Evolutionary conservation across 1,140 invertebrate species (phyloP).

Genomic region (Agrilus planipennis): DNA sequence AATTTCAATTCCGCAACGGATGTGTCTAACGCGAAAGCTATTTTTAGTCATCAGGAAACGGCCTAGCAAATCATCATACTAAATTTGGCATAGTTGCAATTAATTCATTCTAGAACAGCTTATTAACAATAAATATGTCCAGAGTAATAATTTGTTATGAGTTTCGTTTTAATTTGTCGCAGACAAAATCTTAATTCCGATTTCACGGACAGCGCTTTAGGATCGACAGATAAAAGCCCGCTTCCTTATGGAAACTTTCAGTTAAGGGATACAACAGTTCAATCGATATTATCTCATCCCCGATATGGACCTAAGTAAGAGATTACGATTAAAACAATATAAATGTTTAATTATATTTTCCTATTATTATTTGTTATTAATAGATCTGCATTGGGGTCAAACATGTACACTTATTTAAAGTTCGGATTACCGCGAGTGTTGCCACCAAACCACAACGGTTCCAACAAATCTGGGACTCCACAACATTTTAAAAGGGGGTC

Average conservation of each 20-base stretch:
- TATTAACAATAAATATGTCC: too few relatives aligned
- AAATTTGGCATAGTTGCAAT: too few relatives aligned
- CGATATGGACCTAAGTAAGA: constrained; percentile 74
- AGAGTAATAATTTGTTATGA: too few relatives aligned
- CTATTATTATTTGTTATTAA: constrained; percentile 3
- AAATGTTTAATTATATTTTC: neutral
- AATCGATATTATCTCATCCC: constrained; percentile 85
- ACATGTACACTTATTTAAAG: constrained; percentile 87
- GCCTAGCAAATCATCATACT: too few relatives aligned
- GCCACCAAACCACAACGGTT: constrained; percentile 59
- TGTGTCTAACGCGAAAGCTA: too few relatives aligned
- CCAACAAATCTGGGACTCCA: constrained; percentile 43
- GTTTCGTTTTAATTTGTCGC: too few relatives aligned
- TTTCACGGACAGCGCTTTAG: constrained; percentile 85
- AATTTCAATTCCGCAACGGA: too few relatives aligned
- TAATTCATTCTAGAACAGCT: too few relatives aligned
- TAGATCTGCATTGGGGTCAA: constrained; percentile 69
- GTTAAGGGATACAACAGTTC: constrained; percentile 81
- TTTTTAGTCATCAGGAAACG: too few relatives aligned
- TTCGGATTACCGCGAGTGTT: constrained; percentile 84
- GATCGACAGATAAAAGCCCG: constrained; percentile 79
- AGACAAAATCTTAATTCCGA: constrained; percentile 92
- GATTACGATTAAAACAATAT: constrained; percentile 2
- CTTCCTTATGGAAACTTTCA: constrained; percentile 89
- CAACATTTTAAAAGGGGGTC: constrained; percentile 28